Evolutionary conservation across 2,113 vertebrate genomes (phyloP), one percentile per base, ranked within the genome.

Genomic region (Caloenas nicobarica): DNA sequence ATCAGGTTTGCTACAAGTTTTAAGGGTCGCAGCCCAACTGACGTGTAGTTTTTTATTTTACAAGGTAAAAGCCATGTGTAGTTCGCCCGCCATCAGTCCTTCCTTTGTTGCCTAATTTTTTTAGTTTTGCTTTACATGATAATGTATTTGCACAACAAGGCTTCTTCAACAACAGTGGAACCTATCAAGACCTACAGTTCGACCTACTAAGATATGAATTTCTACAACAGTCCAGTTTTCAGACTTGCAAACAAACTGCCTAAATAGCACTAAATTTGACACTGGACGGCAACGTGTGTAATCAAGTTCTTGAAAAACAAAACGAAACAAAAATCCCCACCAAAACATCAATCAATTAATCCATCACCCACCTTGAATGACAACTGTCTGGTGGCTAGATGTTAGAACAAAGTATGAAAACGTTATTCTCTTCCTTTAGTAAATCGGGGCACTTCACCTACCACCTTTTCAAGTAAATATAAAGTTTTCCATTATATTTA

Each of bases 21-120:
- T 56, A 51, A 62, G 22, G 8, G 25, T 0, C 58, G 25, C 1
- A n/a, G 46, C 7, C 17, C 23, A 40, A 4, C 36, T 40, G 28
- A 64, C 68, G 33, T 1, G 1, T 1, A 42, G 5, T 0, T 40
- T 54, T 58, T 34, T 13, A 60, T 56, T 91, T 48, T 16, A 62
- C 50, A 72, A 31, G 16, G 19, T 5, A 60, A 40, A 76, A 74
- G 16, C 11, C 29, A 71, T 5, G 42, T 79, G 38, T 70, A 24
- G 13, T 71, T 53, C 81, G 62, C 29, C 58, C 36, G 33, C 42
- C 42, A 17, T 34, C 42, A 40, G 50, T n/a, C 40, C 40, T 40
- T 34, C 62, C 57, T 42, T 46, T 38, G 54, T 16, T 70, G 31
- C 26, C 34, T 23, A 2, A 2, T 16, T 36, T 90, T 34, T 61